Evolutionary conservation across 1,140 invertebrate genomes (phyloP), one percentile per base, ranked within the genome.

Genomic region (Drosophila varians): DNA sequence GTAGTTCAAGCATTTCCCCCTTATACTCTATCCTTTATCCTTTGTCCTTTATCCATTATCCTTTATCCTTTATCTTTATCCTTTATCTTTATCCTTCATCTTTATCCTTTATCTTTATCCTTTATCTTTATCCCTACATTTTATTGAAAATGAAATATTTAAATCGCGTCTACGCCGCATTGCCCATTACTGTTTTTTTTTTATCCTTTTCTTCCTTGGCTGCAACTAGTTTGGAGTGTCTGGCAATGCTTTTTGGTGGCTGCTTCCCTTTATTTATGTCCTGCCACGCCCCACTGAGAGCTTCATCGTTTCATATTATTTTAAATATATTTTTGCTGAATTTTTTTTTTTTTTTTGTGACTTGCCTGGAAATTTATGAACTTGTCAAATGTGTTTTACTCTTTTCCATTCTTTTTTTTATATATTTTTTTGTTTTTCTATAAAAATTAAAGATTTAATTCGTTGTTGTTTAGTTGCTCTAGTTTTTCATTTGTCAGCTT

Each of bases 321-420:
- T n/a, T n/a, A n/a, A n/a, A n/a, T n/a, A n/a, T n/a, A n/a, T n/a
- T n/a, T n/a, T n/a, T n/a, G n/a, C n/a, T n/a, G n/a, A 25, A 25
- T 25, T 16, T 70, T 55, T 68, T 69, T 23, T 25, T 21, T 70
- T 68, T 52, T 62, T 62, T 47, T 26, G 26, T 16, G 12, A 4
- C 45, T 26, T 55, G 31, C 21, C 36, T 23, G 43, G 56, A 64
- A 74, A 73, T 74, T 74, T 74, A 74, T 74, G 70, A 74, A 74
- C 69, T 74, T 74, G 70, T 74, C 70, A 74, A 74, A 73, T 74
- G 70, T 64, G 57, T 60, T 47, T 72, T 47, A n/a, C n/a, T n/a
- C n/a, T 55, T 69, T 31, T 31, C 49, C 40, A 26, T 36, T 18
- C 4, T 12, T 9, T 9, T 18, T 16, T 14, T 7, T 14, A 26